Evolutionary conservation across 1,140 invertebrate genomes (phyloP), one percentile per base, ranked within the genome.

Genomic region (Capitella teleta): DNA sequence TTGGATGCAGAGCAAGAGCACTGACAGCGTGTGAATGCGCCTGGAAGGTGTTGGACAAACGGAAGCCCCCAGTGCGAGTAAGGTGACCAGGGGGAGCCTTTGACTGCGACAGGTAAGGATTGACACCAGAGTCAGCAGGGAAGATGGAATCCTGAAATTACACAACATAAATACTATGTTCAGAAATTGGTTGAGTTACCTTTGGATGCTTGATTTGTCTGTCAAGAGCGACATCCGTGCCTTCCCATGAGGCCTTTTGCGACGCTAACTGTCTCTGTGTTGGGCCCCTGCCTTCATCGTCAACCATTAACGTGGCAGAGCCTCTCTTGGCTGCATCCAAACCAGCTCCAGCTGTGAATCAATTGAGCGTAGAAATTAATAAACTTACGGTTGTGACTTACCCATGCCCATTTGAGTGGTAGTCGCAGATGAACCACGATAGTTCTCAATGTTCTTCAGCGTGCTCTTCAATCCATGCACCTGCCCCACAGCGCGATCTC

Each of bases 1-100:
- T 50, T n/a, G 70, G 70, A 58, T 73, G 72, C 14, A 72, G 58
- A 8, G 59, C 57, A 36, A 72, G 49, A 34, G 69, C 59, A 48
- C 67, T 72, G 49, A 74, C 57, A 14, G 72, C 58, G 51, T 62
- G 56, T n/a, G 61, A 51, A 48, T 73, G 70, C 21, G 68, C 68
- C 24, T 61, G 57, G 56, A 70, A 62, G 28, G 63, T 66, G 46
- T 65, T 62, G 16, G 68, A 58, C 24, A 69, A 49, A 36, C 62
- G 55, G 44, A 72, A 68, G 10, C 64, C 69, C 16, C 68, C 68
- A 43, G 62, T 59, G 24, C 67, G 52, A 3, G 62, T 62, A 41
- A 66, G 52, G 49, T 70, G 61, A 52, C 61, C 59, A 25, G 64
- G 57, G 2, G 61, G 56, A 12, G 43, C 53, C 49, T 68, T 69